Percentiles rank a stretch among this genome's conserved stretches.
phyloP scores from a whole-genome alignment of 1,140 invertebrate species.

The Camponotus floridanus region DNA sequence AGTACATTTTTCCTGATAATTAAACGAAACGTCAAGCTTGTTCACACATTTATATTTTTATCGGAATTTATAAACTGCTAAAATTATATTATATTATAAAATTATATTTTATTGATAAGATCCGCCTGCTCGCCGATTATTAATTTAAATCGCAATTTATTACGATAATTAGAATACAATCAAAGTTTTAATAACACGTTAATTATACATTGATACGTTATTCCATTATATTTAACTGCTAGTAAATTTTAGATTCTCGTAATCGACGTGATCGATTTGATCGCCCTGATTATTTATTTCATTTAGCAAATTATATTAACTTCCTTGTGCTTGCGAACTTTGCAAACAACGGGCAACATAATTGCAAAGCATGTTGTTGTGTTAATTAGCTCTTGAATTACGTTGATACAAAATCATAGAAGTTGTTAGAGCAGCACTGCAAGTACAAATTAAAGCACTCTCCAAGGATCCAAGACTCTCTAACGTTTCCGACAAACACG shows the following conservation, averaged over 20 bases:
- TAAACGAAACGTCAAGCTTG: not conserved
- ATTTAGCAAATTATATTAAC: constrained; percentile 35
- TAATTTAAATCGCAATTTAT: constrained; percentile 31
- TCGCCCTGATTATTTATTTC: constrained; percentile 32
- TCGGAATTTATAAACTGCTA: too few relatives aligned
- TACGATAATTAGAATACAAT: not conserved
- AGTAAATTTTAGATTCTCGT: constrained; percentile 20
- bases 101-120: not conserved
- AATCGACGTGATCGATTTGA: constrained; percentile 14
- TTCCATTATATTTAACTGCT: constrained; percentile 1
- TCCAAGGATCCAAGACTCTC: not conserved
- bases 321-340: not conserved
- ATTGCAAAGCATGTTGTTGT: not conserved
- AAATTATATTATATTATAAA: not conserved
- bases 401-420: constrained; percentile 5
- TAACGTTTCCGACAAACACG: not conserved
- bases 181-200: not conserved
- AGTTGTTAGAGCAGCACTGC: not conserved
- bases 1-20: not conserved
- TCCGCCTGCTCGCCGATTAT: not conserved
- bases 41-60: not conserved
- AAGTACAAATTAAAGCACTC: not conserved
- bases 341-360: not conserved
- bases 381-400: constrained; percentile 18
- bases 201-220: not conserved